A percentile compares a stretch with the other conserved stretches of the same genome.
Conservation (phyloP, 2,797 vertebrate genomes). For the Eulemur albifrons region DNA sequence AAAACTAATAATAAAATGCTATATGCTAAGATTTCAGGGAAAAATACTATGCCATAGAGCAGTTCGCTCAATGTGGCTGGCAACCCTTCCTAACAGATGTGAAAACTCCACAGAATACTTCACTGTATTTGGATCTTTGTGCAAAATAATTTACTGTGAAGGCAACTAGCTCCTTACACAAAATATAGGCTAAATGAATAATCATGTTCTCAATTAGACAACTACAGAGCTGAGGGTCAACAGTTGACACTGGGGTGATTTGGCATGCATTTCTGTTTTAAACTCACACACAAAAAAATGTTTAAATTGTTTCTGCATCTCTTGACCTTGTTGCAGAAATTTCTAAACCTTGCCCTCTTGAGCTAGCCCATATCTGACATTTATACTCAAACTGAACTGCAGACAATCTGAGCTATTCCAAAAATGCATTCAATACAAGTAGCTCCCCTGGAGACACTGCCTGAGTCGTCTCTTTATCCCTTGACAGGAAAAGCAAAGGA, state of each 20-base stretch:
- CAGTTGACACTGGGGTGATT: not conserved
- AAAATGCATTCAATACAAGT: not conserved
- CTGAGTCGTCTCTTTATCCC: not conserved
- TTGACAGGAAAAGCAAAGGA: not conserved
- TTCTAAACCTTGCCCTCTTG: not conserved
- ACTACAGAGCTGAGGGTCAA: not conserved
- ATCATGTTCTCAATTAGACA: not conserved
- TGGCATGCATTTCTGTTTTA: not conserved
- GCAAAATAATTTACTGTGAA: not conserved
- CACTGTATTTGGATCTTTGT: not conserved
- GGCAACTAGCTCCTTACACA: not conserved
- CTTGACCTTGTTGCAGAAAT: not conserved
- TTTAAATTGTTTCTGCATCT: not conserved
- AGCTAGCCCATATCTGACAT: not conserved
- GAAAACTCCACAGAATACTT: not conserved
- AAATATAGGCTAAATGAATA: not conserved
- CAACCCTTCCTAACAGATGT: not conserved
- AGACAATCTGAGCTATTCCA: not conserved
- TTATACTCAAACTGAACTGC: not conserved
- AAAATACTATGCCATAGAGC: not conserved
- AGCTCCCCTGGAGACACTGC: not conserved
- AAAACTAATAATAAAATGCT: not conserved
- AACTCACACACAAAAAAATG: not conserved
- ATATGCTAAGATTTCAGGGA: not conserved
- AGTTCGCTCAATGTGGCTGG: not conserved